Evolutionary conservation across 1,140 invertebrate genomes (phyloP).

Genomic region (Drosophila pseudoananassae): DNA sequence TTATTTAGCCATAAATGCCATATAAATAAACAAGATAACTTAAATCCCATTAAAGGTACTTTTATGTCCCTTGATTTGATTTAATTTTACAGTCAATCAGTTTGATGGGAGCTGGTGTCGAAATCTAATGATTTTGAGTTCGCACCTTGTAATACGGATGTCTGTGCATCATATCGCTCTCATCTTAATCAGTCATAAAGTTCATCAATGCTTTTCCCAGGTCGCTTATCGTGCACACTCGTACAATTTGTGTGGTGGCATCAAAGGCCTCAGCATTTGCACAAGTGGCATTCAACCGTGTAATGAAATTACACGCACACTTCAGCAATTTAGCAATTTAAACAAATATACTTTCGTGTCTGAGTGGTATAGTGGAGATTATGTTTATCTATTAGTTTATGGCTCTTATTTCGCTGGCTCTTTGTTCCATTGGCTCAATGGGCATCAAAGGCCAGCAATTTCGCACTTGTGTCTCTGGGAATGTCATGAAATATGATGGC

Average conservation of each 20-base stretch:
- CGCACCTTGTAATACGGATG: slow-evolving; percentile 7
- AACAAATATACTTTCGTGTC: slow-evolving; percentile 43
- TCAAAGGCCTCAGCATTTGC: slow-evolving; percentile 21
- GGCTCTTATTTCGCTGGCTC: slow-evolving; percentile 36
- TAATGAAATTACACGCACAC: slow-evolving; percentile 79
- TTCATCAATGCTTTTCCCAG: slow-evolving; percentile 24
- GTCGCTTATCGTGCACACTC: slow-evolving; percentile 35
- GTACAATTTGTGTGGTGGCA: slow-evolving; percentile 19
- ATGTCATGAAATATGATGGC: slow-evolving; percentile 44
- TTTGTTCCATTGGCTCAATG: slow-evolving; percentile 7
- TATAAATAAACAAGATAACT: no score
- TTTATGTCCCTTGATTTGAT: background rate
- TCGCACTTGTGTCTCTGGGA: slow-evolving; percentile 55
- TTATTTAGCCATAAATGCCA: no score
- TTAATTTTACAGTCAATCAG: slow-evolving; percentile 10
- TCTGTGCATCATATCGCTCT: slow-evolving; percentile 1
- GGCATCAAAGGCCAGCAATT: slow-evolving; percentile 68
- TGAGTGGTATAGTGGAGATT: background rate
- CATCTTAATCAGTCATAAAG: slow-evolving; percentile 39
- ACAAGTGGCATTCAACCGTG: slow-evolving; percentile 59
- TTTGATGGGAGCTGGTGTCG: background rate
- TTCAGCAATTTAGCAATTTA: slow-evolving; percentile 77
- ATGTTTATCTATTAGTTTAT: slow-evolving; percentile 43
- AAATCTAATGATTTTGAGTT: slow-evolving; percentile 1
- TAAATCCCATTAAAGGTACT: no score